Percentiles rank a stretch among this genome's conserved stretches.
phyloP scores from a whole-genome alignment of 1,140 invertebrate species.

The Drosophila funebris region DNA sequence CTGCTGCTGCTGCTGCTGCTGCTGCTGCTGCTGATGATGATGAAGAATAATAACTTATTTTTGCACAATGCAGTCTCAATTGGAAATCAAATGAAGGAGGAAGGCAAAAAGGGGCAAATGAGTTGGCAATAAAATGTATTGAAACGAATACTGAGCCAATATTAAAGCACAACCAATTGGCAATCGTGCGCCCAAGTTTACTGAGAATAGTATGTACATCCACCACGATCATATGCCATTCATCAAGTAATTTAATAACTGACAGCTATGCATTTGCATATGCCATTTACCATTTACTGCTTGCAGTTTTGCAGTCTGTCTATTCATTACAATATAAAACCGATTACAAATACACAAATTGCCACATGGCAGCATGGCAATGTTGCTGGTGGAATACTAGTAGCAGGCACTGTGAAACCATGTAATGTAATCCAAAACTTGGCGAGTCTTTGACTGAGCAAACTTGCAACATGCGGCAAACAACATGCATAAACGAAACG shows the following conservation, averaged over 20 bases:
- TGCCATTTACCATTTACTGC: conserved; percentile 1
- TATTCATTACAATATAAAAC: conserved; percentile 38
- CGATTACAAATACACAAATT: conserved; percentile 42
- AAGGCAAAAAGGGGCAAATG: conserved; percentile 3
- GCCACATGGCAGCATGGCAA: conserved; percentile 34
- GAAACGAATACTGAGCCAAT: not conserved
- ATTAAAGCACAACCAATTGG: conserved; percentile 38
- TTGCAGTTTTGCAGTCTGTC: conserved; percentile 1
- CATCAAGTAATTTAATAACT: conserved; percentile 73
- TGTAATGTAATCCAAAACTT: conserved; percentile 53
- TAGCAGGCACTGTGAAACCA: conserved; percentile 40
- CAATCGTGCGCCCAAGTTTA: conserved; percentile 21
- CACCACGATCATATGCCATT: conserved; percentile 47
- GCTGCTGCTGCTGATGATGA: not conserved
- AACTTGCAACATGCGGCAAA: conserved; percentile 62
- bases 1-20: not conserved
- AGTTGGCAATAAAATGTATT: conserved; percentile 24
- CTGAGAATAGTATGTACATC: conserved; percentile 9
- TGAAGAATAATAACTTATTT: conserved; percentile 29
- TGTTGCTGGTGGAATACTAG: conserved; percentile 41
- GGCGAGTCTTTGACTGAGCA: conserved; percentile 15
- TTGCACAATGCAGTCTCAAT: not conserved
- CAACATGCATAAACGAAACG: conserved; percentile 24
- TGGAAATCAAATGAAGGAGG: conserved; percentile 11
- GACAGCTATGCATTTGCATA: conserved; percentile 57